Conservation (phyloP, 2,888 invertebrate genomes). For the Eilema depressum region DNA sequence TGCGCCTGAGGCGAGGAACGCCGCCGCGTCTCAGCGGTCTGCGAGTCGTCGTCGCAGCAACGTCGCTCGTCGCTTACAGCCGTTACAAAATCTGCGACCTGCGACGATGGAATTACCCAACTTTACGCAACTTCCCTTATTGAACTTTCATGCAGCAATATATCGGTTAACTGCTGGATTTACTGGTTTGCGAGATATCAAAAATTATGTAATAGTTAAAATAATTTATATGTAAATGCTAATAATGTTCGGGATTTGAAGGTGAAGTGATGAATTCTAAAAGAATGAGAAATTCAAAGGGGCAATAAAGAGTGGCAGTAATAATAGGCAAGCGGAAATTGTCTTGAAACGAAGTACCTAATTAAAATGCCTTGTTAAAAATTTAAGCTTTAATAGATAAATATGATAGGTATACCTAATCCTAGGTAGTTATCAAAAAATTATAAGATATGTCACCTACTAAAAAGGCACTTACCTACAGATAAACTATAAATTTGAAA, state of each 20-base stretch:
- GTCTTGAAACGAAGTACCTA: no score
- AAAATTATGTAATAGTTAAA: conserved; percentile 13
- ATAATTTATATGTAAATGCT: conserved; percentile 19
- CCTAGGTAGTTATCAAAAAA: no score
- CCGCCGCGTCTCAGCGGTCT: conserved; percentile 47
- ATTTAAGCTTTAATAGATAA: no score
- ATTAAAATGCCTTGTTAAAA: no score
- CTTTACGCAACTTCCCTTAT: conserved; percentile 78
- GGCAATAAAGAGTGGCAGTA: no score
- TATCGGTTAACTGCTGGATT: conserved; percentile 46
- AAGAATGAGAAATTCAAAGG: no score
- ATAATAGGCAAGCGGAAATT: no score
- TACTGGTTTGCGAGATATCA: conserved; percentile 30
- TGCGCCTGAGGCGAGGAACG: conserved; percentile 56
- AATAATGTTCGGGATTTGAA: conserved; percentile 16
- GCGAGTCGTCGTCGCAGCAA: conserved; percentile 40
- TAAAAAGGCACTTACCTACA: no score
- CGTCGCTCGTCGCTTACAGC: conserved; percentile 51
- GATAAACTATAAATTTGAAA: no score
- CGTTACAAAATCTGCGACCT: conserved; percentile 76
- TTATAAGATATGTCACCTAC: no score
- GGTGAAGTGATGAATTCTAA: neutral
- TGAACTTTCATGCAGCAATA: conserved; percentile 67
- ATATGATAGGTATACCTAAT: no score
- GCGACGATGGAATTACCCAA: conserved; percentile 69